Conservation (phyloP, 2,888 invertebrate genomes). For the Sphaeridia pumilis region DNA sequence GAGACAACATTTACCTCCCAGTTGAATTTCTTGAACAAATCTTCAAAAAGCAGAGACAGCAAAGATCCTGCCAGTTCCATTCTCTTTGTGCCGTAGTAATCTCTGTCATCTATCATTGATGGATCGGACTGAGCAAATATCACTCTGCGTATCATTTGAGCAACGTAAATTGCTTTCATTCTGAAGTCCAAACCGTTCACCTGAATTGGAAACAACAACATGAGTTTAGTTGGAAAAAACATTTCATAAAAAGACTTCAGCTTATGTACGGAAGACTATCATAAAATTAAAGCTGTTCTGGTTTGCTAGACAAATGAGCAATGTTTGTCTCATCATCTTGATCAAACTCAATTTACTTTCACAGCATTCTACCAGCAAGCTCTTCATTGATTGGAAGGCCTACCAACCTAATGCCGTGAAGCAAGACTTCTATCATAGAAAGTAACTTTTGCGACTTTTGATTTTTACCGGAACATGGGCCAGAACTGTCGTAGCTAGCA, state of each 20-base stretch:
- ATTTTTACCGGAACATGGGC: conserved; percentile 88
- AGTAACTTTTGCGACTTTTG: too few species aligned
- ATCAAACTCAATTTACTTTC: background rate
- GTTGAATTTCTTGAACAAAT: conserved; percentile 93
- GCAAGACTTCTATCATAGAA: too few species aligned
- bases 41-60: conserved; percentile 92
- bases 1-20: conserved; percentile 59
- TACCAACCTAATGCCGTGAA: background rate
- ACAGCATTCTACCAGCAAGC: background rate
- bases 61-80: conserved; percentile 92
- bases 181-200: conserved; percentile 52
- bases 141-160: conserved; percentile 79
- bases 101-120: conserved; percentile 82
- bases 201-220: conserved; percentile 38
- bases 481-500: conserved; percentile 78
- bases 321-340: background rate
- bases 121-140: conserved; percentile 73
- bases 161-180: conserved; percentile 67
- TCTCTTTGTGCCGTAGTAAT: conserved; percentile 98
- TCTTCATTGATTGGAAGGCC: background rate
- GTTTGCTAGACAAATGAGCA: too few species aligned
- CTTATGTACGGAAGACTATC: too few species aligned
- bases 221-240: background rate
- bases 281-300: too few species aligned
- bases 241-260: background rate